These are phyloP conservation scores for Spodoptera picta DNA, from an alignment of 2,888 invertebrate genomes.

Conservation along the genomic window DNA sequence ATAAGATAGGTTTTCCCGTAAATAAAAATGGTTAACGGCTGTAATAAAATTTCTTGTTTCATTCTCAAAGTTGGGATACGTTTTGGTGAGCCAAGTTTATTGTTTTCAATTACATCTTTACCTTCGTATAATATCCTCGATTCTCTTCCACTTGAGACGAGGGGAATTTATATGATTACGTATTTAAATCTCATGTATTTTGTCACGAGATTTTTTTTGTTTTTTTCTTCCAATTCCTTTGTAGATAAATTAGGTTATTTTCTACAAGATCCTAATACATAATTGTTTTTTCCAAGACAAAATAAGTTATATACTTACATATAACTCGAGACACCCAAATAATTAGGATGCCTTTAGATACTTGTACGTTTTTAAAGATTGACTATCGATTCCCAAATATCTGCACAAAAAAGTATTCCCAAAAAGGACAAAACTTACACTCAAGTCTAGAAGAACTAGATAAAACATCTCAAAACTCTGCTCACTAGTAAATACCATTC, in stretches of 20 bases:
- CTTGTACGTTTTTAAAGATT: too few species aligned
- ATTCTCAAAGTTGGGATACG: slow-evolving; percentile 31
- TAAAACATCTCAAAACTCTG: slow-evolving; percentile 8
- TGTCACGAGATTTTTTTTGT: slow-evolving; percentile 27
- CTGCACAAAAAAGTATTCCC: neutral
- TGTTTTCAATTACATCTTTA: slow-evolving; percentile 61
- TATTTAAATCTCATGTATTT: slow-evolving; percentile 43
- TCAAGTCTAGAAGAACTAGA: slow-evolving; percentile 4
- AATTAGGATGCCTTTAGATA: too few species aligned
- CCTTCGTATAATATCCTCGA: slow-evolving; percentile 35
- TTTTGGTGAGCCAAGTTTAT: slow-evolving; percentile 55
- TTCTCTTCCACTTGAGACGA: slow-evolving; percentile 27
- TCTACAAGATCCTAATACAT: neutral
- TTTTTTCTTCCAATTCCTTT: slow-evolving; percentile 36
- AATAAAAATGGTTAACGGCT: slow-evolving; percentile 30
- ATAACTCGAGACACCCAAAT: too few species aligned
- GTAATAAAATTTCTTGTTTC: slow-evolving; percentile 27
- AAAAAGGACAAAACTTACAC: slow-evolving; percentile 2
- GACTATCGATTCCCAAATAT: neutral
- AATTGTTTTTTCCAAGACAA: neutral
- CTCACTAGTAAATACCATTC: slow-evolving; percentile 17
- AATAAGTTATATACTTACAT: neutral
- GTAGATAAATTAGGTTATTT: slow-evolving; percentile 13
- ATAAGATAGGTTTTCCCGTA: slow-evolving; percentile 25
- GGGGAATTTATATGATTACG: slow-evolving; percentile 30